Evolutionary conservation across 2,888 invertebrate species (phyloP), one percentile per base, ranked within the genome.

Genomic region (Pterostichus niger): DNA sequence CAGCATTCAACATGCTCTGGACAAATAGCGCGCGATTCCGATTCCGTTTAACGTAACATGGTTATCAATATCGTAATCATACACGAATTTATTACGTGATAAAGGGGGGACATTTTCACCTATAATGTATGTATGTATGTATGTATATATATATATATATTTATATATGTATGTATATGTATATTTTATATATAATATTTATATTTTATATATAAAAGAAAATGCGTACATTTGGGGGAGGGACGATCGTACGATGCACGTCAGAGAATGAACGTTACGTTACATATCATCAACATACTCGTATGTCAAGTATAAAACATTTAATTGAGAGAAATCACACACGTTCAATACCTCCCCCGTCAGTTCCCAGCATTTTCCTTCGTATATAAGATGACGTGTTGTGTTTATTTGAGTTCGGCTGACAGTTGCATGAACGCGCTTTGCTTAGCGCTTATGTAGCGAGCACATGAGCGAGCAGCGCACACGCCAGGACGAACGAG

Each of bases 391-490:
- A 83, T 77, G 76, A 83, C 68, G 40, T 61, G 44, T 83, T 40
- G 40, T 40, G 24, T 35, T 15, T 83, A 64, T 77, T 71, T 71
- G 68, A 44, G 35, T 71, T 35, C n/a, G 31, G 59, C 24, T 80
- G 61, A 77, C 61, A 82, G 82, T 33, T 52, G 75, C 35, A 40
- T 49, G 31, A 17, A 13, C 44, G 10, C 15, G 15, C 46, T 59
- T 78, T 31, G 84, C 84, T 88, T 88, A 89, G 87, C 44, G 84
- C 84, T 88, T 88, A 89, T 87, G 88, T 88, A 84, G 88, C 87
- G 82, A 90, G 85, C 84, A 90, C 88, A 85, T 90, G 90, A 84
- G 89, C 88, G 83, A 90, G 86, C 68, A 88, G 87, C 83, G 90
- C 90, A 84, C 90, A 86, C 76, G 89, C 87, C 82, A 90, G 86